A percentile compares a stretch with the other conserved stretches of the same genome.
phyloP scores from a whole-genome alignment of 2,113 vertebrate species.

The Oryzias javanicus region DNA sequence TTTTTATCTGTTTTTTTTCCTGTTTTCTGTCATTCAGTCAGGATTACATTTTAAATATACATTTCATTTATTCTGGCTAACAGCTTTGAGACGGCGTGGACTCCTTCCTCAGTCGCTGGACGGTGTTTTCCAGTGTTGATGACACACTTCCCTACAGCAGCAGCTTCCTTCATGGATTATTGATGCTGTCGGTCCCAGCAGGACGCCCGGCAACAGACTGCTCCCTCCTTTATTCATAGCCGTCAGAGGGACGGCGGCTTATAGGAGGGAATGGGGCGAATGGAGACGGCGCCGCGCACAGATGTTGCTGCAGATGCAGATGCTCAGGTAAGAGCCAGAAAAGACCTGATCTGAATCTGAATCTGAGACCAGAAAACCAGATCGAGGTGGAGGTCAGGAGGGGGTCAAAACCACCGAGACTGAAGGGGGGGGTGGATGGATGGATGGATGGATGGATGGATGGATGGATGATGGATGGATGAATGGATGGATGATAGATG shows the following conservation, averaged over 20 bases:
- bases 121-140: conserved; percentile 7
- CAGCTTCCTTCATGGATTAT: conserved; percentile 61
- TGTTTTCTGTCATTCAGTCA: no score
- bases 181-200: conserved; percentile 58
- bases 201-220: conserved; percentile 73
- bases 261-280: conserved; percentile 88
- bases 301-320: conserved; percentile 87
- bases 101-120: background rate
- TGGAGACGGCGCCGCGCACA: conserved; percentile 82
- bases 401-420: conserved; percentile 35
- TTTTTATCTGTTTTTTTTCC: no score
- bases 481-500: no score
- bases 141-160: conserved; percentile 15
- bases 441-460: background rate
- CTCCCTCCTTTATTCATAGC: conserved; percentile 81
- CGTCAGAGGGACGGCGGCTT: conserved; percentile 84
- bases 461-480: no score
- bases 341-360: conserved; percentile 55
- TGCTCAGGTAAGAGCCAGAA: conserved; percentile 48
- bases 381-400: conserved; percentile 36
- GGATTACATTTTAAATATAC: no score
- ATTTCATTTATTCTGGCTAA: no score
- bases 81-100: no score
- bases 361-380: conserved; percentile 45
- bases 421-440: conserved; percentile 1